A percentile compares a stretch with the other conserved stretches of the same genome.
phyloP scores from a whole-genome alignment of 92 coral and sea anemone genomes.

The Meandrina meandrites region DNA sequence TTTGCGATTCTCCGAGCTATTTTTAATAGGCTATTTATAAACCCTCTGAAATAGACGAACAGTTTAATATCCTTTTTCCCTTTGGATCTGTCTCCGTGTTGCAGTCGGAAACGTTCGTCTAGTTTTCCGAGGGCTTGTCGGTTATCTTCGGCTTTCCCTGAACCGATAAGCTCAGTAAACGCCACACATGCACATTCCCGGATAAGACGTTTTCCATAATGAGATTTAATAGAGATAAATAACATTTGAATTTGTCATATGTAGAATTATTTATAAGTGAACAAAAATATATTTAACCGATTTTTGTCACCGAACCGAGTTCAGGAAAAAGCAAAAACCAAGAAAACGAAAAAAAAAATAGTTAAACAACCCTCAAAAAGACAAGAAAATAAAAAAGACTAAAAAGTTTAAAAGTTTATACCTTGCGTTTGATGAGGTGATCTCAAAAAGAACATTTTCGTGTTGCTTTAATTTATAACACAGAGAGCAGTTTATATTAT shows the following conservation, averaged over 20 bases:
- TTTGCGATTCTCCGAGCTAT: neutral
- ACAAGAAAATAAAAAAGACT: neutral
- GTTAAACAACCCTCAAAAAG: neutral
- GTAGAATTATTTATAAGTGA: slow-evolving; percentile 16
- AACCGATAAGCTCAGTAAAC: neutral
- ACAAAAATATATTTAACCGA: neutral
- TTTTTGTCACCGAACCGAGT: slow-evolving; percentile 11
- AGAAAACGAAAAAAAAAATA: neutral
- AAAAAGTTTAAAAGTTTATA: neutral
- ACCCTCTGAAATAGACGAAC: neutral
- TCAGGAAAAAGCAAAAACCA: neutral
- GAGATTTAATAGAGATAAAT: neutral
- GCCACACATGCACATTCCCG: too few species aligned
- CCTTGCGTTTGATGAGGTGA: slow-evolving; percentile 39
- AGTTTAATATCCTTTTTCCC: too few species aligned
- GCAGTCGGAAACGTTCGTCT: neutral
- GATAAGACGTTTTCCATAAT: neutral
- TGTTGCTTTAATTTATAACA: slow-evolving; percentile 5
- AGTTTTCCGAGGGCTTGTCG: neutral
- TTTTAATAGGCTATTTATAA: neutral
- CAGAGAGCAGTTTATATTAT: slow-evolving; percentile 1
- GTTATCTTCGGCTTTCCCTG: neutral
- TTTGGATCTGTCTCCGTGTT: neutral
- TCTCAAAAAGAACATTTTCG: neutral
- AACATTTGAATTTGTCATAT: neutral